Conservation (phyloP, 2,888 invertebrate species). For the Papilio protenor region DNA sequence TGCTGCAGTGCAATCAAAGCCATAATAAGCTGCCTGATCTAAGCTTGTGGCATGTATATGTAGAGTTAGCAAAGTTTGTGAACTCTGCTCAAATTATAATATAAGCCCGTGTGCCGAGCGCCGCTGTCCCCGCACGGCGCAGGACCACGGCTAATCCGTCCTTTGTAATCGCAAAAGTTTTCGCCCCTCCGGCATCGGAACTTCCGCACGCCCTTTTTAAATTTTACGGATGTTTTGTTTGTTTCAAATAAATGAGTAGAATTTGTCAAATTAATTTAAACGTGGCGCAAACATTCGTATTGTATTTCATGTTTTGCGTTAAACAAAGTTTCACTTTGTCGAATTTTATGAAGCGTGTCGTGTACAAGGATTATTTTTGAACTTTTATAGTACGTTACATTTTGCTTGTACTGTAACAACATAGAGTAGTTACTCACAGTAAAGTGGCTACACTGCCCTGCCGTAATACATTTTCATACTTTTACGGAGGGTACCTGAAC, state of each 20-base stretch:
- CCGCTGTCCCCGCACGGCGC: slow-evolving; percentile 19
- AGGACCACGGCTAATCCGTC: slow-evolving; percentile 29
- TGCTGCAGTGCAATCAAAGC: not conserved
- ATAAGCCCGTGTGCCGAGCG: slow-evolving; percentile 9
- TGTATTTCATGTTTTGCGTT: not conserved
- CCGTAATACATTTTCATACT: too few relatives aligned
- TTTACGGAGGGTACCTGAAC: too few relatives aligned
- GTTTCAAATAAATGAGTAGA: slow-evolving; percentile 13
- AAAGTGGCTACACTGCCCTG: too few relatives aligned
- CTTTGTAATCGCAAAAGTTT: slow-evolving; percentile 39
- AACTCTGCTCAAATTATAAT: slow-evolving; percentile 4
- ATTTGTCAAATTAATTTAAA: slow-evolving; percentile 19
- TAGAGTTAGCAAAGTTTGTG: not conserved
- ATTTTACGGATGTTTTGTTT: slow-evolving; percentile 21
- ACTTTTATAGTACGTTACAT: too few relatives aligned
- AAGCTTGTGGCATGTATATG: not conserved
- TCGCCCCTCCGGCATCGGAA: slow-evolving; percentile 15
- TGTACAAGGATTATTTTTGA: not conserved
- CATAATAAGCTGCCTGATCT: not conserved
- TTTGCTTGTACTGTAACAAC: too few relatives aligned
- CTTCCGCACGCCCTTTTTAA: slow-evolving; percentile 33
- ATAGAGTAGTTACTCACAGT: too few relatives aligned
- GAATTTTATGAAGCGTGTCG: not conserved
- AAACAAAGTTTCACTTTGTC: not conserved
- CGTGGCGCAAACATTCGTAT: not conserved